Base-by-base conservation (phyloP, 2,888 invertebrate genomes). In the Danaus chrysippus region DNA sequence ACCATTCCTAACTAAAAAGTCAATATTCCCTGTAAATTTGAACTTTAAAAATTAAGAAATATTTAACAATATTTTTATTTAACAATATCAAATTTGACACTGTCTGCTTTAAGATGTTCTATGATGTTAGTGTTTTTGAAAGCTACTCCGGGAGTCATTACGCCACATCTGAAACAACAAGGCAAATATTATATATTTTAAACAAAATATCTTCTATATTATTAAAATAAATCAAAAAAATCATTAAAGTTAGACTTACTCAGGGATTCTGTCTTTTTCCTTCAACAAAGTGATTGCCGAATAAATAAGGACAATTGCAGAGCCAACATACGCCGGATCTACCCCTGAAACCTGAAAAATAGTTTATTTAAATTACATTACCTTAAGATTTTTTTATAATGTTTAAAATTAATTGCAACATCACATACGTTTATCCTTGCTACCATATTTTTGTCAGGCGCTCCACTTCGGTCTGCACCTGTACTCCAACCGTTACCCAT, bases 301-400 rank as follows among this genome's bases (percentile, higher is more conserved):
- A 61, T 94, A 90, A 6, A 97, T 87, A 64, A 97, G 77, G 43
- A 94, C 93, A 5, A 93, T 92, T 61, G 95, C 94, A 0, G 97
- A 98, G 10, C 95, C 92, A 2, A 96, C 95, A 87, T 98, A 98
- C n/a, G 95, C 97, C 1, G 95, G 94, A 86, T 97, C 95, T 59
- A 66, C 75, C 0, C 93, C 94, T 12, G 86, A 78, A 9, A 93
- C 89, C 92, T 92, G 71, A 0, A 15, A 6, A 19, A 42, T 11
- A 23, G 13, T 23, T 13, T 8, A 49, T 10, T 12, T 46, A 42
- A 15, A 34, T 12, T 12, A 15, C 10, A 58, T 17, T 56, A 6
- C 42, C 12, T 5, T 42, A 53, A 15, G 12, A 61, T 10, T 56
- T 52, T 59, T 46, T 55, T 55, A 3, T 49, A 23, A 17, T 49